phyloP scores from a whole-genome alignment of 2,888 invertebrate species.

The Acleris laterana region DNA sequence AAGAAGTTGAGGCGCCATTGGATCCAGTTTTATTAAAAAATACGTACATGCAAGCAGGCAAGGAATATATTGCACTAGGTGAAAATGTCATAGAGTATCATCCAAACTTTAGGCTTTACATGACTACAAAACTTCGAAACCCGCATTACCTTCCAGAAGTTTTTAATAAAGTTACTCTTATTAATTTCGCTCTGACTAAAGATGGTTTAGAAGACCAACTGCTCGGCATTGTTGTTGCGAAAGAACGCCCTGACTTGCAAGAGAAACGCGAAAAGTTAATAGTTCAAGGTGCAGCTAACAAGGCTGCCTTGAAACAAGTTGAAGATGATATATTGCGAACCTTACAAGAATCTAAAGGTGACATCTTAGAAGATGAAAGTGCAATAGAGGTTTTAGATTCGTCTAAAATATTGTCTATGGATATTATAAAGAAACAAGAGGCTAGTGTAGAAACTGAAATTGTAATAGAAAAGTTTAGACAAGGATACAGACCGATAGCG shows the following conservation, averaged over 20 bases:
- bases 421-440: conserved; percentile 92
- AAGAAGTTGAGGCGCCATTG: conserved; percentile 91
- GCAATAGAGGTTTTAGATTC: conserved; percentile 95
- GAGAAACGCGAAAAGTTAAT: conserved; percentile 91
- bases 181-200: conserved; percentile 93
- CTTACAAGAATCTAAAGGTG: conserved; percentile 91
- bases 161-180: conserved; percentile 91
- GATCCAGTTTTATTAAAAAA: conserved; percentile 91
- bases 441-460: conserved; percentile 90
- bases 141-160: conserved; percentile 94
- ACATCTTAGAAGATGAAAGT: conserved; percentile 95
- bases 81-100: conserved; percentile 91
- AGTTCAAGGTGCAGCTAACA: conserved; percentile 91
- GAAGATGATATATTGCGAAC: conserved; percentile 95
- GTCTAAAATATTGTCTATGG: conserved; percentile 91
- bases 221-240: conserved; percentile 92
- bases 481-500: conserved; percentile 90
- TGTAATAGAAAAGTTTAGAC: conserved; percentile 90
- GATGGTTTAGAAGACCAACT: conserved; percentile 93
- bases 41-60: conserved; percentile 89
- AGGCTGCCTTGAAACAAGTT: conserved; percentile 91
- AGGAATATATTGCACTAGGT: conserved; percentile 90
- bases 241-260: conserved; percentile 93
- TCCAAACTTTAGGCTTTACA: conserved; percentile 89
- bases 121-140: conserved; percentile 92